phyloP scores from a whole-genome alignment of 2,888 invertebrate species.

The Pyrrhia umbra region DNA sequence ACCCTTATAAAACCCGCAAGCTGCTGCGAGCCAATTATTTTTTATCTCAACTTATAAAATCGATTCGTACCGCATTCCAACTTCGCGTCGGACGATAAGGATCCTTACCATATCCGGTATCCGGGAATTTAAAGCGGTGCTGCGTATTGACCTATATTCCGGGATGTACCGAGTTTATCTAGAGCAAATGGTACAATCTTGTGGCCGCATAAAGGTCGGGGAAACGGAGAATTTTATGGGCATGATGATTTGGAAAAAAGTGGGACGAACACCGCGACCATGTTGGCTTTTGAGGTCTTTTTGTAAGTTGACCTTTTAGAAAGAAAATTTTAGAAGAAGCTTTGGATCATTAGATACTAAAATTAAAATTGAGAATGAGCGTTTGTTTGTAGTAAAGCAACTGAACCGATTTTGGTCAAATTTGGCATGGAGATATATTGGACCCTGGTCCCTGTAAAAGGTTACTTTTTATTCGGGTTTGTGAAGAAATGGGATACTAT shows the following conservation, averaged over 20 bases:
- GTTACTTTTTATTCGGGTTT: too few species aligned
- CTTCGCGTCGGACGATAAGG: slow-evolving; percentile 44
- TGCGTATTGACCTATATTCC: slow-evolving; percentile 44
- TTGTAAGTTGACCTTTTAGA: background rate
- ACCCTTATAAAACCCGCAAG: background rate
- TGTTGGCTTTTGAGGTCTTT: background rate
- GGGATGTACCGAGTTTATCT: slow-evolving; percentile 19
- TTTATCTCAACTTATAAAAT: slow-evolving; percentile 41
- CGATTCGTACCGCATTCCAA: slow-evolving; percentile 30
- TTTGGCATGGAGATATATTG: too few species aligned
- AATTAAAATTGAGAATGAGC: too few species aligned
- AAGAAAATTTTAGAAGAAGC: too few species aligned
- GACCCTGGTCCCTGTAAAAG: too few species aligned
- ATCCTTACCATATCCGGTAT: slow-evolving; percentile 50
- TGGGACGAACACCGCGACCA: background rate
- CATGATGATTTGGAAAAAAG: background rate
- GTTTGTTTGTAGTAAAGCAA: too few species aligned
- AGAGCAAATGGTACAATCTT: slow-evolving; percentile 12
- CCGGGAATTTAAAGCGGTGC: slow-evolving; percentile 54
- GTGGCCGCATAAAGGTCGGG: background rate
- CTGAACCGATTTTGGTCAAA: too few species aligned
- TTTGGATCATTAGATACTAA: too few species aligned
- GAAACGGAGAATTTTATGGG: background rate
- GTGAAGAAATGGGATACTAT: too few species aligned
- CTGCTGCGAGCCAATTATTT: slow-evolving; percentile 35